These are phyloP conservation scores for Chymomyza costata DNA, from an alignment of 1,140 invertebrate genomes.

Conservation along the genomic window DNA sequence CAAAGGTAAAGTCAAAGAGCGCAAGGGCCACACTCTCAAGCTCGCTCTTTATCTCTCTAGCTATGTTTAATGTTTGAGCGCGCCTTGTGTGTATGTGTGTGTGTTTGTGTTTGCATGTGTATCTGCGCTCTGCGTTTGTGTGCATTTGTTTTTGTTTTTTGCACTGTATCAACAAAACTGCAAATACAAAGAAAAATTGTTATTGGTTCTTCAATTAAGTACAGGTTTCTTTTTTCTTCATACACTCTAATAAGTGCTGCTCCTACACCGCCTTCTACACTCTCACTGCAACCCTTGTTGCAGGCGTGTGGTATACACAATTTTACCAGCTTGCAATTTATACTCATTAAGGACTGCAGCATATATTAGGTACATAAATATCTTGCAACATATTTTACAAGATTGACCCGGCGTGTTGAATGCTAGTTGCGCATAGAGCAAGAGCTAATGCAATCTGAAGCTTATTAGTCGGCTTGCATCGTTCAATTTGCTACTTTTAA, in stretches of 20 bases:
- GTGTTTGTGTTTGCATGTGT: constrained; percentile 10
- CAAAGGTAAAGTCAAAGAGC: constrained; percentile 63
- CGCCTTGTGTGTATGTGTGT: constrained; percentile 3
- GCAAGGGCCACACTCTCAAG: background rate
- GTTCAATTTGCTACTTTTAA: too few species aligned
- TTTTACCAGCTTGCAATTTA: too few species aligned
- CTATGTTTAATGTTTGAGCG: constrained; percentile 3
- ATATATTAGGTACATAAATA: too few species aligned
- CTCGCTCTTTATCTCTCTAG: background rate
- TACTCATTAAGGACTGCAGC: too few species aligned
- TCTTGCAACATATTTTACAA: too few species aligned
- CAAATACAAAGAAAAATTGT: too few species aligned
- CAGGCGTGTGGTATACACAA: background rate
- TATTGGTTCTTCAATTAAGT: too few species aligned
- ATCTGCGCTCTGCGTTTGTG: background rate
- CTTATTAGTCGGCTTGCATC: too few species aligned
- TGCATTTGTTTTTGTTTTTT: constrained; percentile 8
- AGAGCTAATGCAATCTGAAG: too few species aligned
- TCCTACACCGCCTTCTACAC: background rate
- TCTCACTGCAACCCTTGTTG: background rate
- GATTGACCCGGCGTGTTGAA: too few species aligned
- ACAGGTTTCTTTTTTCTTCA: too few species aligned
- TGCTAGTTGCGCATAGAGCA: too few species aligned
- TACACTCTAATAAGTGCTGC: constrained; percentile 3
- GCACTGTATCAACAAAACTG: constrained; percentile 35